A percentile compares a stretch with the other conserved stretches of the same genome.
phyloP scores from a whole-genome alignment of 2,888 invertebrate species.

The Elmis aenea region DNA sequence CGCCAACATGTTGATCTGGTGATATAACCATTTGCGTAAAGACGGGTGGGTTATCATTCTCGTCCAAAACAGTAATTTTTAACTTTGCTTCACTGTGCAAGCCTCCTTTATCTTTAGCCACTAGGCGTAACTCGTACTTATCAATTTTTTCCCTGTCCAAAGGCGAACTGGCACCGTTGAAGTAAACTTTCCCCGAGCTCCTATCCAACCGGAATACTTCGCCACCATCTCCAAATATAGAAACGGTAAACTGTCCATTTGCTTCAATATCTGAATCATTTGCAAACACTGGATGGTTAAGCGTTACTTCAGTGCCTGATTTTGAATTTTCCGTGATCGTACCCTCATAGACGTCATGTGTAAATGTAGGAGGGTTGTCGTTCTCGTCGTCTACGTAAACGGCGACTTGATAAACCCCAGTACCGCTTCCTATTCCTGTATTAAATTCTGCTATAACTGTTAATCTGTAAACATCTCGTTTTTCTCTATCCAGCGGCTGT shows the following conservation, averaged over 20 bases:
- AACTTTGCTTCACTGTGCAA: slow-evolving; percentile 69
- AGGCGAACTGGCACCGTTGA: slow-evolving; percentile 44
- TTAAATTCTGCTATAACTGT: slow-evolving; percentile 76
- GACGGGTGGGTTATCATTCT: slow-evolving; percentile 74
- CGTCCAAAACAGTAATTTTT: slow-evolving; percentile 66
- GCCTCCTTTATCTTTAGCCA: slow-evolving; percentile 74
- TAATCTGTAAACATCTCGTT: slow-evolving; percentile 64
- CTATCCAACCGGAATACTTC: slow-evolving; percentile 67
- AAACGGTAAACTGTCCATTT: slow-evolving; percentile 65
- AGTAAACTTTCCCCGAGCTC: slow-evolving; percentile 58
- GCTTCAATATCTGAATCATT: slow-evolving; percentile 65
- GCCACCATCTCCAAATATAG: slow-evolving; percentile 69
- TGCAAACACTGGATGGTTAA: slow-evolving; percentile 64
- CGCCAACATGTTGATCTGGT: slow-evolving; percentile 61
- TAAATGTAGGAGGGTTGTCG: slow-evolving; percentile 80
- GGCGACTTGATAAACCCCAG: slow-evolving; percentile 74
- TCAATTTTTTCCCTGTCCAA: slow-evolving; percentile 71
- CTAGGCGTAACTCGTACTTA: slow-evolving; percentile 62
- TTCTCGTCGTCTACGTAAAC: slow-evolving; percentile 81
- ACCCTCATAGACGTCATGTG: slow-evolving; percentile 66
- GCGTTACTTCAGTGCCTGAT: slow-evolving; percentile 62
- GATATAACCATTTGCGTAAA: slow-evolving; percentile 68
- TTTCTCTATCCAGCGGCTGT: slow-evolving; percentile 72
- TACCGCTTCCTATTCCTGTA: slow-evolving; percentile 60
- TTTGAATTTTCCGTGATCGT: slow-evolving; percentile 72